Evolutionary conservation across 2,888 invertebrate genomes (phyloP).

Genomic region (Himalopsyche tibetana): DNA sequence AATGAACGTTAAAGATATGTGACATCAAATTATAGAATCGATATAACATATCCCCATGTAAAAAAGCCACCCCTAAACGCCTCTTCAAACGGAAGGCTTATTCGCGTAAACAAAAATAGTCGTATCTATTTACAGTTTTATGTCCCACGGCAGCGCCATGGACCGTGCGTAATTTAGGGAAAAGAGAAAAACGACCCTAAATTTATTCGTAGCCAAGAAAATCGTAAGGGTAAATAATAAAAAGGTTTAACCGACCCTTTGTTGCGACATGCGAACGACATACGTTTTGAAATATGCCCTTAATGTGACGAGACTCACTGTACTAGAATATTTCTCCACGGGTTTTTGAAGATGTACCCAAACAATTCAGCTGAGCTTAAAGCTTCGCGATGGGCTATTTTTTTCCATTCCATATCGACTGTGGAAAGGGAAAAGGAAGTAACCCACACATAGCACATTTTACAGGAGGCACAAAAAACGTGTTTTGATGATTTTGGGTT

Average conservation of each 20-base stretch:
- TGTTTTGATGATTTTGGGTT: too few relatives aligned
- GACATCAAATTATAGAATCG: not conserved
- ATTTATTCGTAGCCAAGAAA: conserved; percentile 20
- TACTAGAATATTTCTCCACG: not conserved
- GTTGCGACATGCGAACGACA: conserved; percentile 47
- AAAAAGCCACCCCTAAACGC: not conserved
- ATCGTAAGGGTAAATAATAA: conserved; percentile 36
- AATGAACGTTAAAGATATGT: too few relatives aligned
- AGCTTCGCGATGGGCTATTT: too few relatives aligned
- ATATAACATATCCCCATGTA: not conserved
- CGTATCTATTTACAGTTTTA: conserved; percentile 21
- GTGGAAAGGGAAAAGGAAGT: too few relatives aligned
- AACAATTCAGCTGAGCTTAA: not conserved
- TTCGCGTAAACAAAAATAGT: conserved; percentile 21
- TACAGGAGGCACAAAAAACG: too few relatives aligned
- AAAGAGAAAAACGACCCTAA: conserved; percentile 37
- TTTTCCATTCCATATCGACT: too few relatives aligned
- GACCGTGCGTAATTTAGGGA: conserved; percentile 38
- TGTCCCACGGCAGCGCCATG: not conserved
- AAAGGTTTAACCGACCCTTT: conserved; percentile 39
- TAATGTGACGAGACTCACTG: not conserved
- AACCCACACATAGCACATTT: too few relatives aligned
- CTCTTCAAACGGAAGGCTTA: not conserved
- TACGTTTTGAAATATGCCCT: conserved; percentile 47
- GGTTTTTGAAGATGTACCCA: not conserved